Conservation (phyloP, 2,113 vertebrate genomes). For the Centropus bengalensis region DNA sequence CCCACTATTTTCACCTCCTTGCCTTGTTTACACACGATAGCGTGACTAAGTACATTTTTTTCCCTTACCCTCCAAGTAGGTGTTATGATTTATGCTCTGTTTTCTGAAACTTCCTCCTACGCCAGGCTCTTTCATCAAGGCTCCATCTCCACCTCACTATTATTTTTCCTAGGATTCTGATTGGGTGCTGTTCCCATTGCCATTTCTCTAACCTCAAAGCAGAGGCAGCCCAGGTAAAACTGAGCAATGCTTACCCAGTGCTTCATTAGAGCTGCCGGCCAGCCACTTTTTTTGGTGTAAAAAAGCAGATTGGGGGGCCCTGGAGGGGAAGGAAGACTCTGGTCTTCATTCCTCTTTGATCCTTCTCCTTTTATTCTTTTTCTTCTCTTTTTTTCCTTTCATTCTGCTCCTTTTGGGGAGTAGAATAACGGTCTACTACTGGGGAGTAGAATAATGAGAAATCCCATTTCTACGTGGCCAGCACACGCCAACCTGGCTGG, state of each 20-base stretch:
- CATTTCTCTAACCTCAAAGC: not conserved
- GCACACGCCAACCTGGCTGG: not conserved
- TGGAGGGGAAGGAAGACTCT: not conserved
- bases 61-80: not conserved
- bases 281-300: not conserved
- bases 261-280: not conserved
- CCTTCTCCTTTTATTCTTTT: not conserved
- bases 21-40: not conserved
- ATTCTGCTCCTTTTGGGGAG: no score
- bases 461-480: not conserved
- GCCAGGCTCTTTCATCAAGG: not conserved
- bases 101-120: conserved; percentile 33
- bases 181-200: accelerated
- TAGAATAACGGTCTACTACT: no score
- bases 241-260: not conserved
- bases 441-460: not conserved
- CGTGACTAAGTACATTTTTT: not conserved
- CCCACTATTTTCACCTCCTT: not conserved
- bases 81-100: conserved; percentile 39
- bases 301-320: not conserved
- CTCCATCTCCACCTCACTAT: not conserved
- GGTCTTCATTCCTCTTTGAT: not conserved
- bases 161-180: not conserved
- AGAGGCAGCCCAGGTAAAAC: not conserved
- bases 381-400: no score